phyloP scores from a whole-genome alignment of 2,797 vertebrate genomes.

The Clamator glandarius region DNA sequence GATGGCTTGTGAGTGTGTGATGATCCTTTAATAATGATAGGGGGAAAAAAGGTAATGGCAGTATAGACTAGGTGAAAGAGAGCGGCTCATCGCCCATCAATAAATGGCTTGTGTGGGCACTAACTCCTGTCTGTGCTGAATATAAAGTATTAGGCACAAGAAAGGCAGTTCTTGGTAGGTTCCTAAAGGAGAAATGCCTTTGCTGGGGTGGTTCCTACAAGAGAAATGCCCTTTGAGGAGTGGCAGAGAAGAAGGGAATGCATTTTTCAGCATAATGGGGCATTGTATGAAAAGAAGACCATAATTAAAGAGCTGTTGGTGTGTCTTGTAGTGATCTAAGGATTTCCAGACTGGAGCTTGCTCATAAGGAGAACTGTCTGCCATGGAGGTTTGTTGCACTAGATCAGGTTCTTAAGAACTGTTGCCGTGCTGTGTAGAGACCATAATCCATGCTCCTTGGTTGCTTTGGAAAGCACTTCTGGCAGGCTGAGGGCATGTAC shows the following conservation, averaged over 20 bases:
- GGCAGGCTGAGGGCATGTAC: not conserved
- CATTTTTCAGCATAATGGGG: not conserved
- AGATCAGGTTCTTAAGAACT: not conserved
- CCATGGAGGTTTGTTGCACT: not conserved
- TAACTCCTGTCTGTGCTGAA: not conserved
- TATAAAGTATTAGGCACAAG: not conserved
- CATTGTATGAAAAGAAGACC: not conserved
- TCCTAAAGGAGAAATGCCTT: not conserved
- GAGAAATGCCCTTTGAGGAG: not conserved
- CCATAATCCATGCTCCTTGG: not conserved
- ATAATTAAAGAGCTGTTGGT: not conserved
- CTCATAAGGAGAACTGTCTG: not conserved
- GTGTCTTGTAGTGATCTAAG: not conserved
- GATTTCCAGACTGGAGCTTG: not conserved
- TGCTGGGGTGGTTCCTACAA: not conserved
- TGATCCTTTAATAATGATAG: not conserved
- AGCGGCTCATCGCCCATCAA: not conserved
- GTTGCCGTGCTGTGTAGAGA: not conserved
- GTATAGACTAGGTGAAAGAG: not conserved
- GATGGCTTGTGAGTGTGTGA: not conserved
- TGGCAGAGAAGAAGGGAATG: not conserved
- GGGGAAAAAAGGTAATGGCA: not conserved
- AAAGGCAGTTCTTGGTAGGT: not conserved
- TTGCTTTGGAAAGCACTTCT: not conserved
- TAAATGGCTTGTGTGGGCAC: not conserved